These are phyloP conservation scores for Zaprionus taronus DNA, from an alignment of 1,140 invertebrate genomes.

Conservation along the genomic window DNA sequence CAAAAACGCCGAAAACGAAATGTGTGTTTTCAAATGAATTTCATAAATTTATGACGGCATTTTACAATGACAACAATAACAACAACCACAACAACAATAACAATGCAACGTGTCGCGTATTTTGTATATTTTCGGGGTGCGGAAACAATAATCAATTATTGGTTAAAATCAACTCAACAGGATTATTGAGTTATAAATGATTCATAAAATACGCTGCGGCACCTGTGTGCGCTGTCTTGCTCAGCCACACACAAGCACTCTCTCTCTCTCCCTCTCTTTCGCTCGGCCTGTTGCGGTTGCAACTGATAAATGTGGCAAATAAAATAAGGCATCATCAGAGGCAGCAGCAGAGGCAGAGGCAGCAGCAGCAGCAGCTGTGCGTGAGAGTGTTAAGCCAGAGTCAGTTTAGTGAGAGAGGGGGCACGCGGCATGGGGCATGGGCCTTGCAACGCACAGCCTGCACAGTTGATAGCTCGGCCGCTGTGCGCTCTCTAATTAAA, in stretches of 20 bases:
- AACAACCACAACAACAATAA: slow-evolving; percentile 17
- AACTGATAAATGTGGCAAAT: slow-evolving; percentile 72
- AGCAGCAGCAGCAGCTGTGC: background rate
- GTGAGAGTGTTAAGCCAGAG: background rate
- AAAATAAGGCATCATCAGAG: slow-evolving; percentile 52
- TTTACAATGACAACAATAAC: slow-evolving; percentile 44
- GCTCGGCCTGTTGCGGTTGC: slow-evolving; percentile 67
- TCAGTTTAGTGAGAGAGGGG: background rate
- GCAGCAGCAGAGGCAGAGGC: slow-evolving; percentile 2
- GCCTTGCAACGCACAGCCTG: background rate
- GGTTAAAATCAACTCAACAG: slow-evolving; percentile 81
- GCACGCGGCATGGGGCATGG: background rate
- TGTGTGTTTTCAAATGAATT: slow-evolving; percentile 60
- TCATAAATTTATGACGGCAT: slow-evolving; percentile 58
- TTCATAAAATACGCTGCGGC: slow-evolving; percentile 79
- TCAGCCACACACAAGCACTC: background rate
- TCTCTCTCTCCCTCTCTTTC: too few species aligned
- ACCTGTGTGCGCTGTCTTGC: slow-evolving; percentile 51
- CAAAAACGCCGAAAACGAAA: slow-evolving; percentile 51
- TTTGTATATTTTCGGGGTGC: slow-evolving; percentile 13
- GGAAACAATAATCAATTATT: slow-evolving; percentile 81
- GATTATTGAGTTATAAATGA: slow-evolving; percentile 82
- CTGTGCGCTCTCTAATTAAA: slow-evolving; percentile 63
- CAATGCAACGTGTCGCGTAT: background rate
- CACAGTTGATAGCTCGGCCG: slow-evolving; percentile 17